phyloP scores from a whole-genome alignment of 2,888 invertebrate genomes.

The Sepiola atlantica region DNA sequence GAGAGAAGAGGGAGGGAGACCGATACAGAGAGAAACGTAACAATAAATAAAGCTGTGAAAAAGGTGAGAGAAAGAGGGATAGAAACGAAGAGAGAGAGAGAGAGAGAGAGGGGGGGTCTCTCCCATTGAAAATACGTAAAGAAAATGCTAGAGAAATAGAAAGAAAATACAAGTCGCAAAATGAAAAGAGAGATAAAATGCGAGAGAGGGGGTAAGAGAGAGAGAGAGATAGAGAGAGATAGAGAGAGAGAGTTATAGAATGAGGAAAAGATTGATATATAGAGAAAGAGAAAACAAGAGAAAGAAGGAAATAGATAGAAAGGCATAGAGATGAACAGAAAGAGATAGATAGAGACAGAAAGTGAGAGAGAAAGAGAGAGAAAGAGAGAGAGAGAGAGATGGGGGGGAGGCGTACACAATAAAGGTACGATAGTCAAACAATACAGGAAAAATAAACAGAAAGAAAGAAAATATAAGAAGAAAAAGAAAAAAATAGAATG shows the following conservation, averaged over 20 bases:
- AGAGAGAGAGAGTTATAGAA: not conserved
- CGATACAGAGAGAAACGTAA: too few relatives aligned
- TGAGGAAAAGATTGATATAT: not conserved
- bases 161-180: not conserved
- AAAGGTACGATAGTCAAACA: too few relatives aligned
- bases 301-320: not conserved
- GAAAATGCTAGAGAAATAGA: not conserved
- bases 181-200: not conserved
- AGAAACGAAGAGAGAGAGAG: not conserved
- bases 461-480: too few relatives aligned
- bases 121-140: not conserved
- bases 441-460: too few relatives aligned
- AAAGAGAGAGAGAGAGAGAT: not conserved
- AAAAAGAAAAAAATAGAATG: too few relatives aligned
- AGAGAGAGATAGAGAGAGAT: not conserved
- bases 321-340: too few relatives aligned
- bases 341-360: not conserved
- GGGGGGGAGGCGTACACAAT: not conserved
- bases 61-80: not conserved
- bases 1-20: not conserved
- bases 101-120: not conserved
- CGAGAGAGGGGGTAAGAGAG: not conserved
- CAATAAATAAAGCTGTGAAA: too few relatives aligned
- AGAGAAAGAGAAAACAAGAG: too few relatives aligned
- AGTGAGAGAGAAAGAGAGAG: not conserved